A percentile compares a stretch with the other conserved stretches of the same genome.
Evolutionary conservation across 2,113 vertebrate species (phyloP).

Genomic region (Pyxicephalus adspersus): DNA sequence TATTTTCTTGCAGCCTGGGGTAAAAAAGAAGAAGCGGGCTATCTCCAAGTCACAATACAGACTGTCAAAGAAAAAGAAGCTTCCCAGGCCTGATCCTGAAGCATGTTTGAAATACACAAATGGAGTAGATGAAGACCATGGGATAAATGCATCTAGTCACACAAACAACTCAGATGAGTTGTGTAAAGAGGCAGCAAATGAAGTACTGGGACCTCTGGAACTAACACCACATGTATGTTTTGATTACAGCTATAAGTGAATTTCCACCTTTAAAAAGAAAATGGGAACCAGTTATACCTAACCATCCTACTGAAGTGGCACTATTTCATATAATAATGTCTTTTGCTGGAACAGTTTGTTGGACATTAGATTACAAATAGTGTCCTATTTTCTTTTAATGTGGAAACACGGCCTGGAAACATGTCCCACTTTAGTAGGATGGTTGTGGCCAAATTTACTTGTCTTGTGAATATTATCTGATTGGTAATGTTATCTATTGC

Average conservation of each 20-base stretch:
- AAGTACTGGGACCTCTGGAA: neutral
- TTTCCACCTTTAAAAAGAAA: no score
- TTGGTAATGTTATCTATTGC: no score
- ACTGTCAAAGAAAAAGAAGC: slow-evolving; percentile 42
- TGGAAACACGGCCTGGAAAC: no score
- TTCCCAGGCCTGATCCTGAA: neutral
- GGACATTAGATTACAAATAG: no score
- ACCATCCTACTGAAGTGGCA: no score
- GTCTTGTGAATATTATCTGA: no score
- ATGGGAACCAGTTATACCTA: no score
- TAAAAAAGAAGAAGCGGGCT: neutral
- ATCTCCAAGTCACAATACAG: slow-evolving; percentile 6
- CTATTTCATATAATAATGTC: no score
- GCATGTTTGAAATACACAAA: neutral
- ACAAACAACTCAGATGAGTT: neutral
- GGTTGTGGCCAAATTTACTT: no score
- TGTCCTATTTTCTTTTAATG: no score
- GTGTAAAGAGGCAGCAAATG: neutral
- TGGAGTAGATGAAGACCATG: neutral
- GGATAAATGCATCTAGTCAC: neutral
- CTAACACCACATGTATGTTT: neutral
- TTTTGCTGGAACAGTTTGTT: no score
- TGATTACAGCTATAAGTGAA: neutral
- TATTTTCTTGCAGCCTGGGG: neutral
- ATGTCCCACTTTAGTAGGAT: no score